Conservation (phyloP, 2,888 invertebrate genomes). For the Agrilus biguttatus region DNA sequence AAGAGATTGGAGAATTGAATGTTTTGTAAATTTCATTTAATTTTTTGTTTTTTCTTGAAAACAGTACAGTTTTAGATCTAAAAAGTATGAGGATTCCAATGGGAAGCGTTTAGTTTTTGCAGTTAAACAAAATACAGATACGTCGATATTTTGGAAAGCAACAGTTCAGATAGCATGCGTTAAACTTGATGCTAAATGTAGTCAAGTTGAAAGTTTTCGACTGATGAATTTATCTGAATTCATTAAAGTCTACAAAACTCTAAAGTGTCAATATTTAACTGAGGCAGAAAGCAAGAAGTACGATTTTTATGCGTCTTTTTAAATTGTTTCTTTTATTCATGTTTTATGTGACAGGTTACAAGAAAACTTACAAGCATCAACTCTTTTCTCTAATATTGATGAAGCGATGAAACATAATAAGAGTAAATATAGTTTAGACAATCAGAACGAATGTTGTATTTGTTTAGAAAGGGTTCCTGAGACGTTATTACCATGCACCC, state of each 20-base stretch:
- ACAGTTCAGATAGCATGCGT: conserved; percentile 50
- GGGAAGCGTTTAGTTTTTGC: conserved; percentile 51
- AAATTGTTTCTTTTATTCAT: conserved; percentile 1
- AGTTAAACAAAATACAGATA: conserved; percentile 48
- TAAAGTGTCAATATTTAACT: conserved; percentile 33
- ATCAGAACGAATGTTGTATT: conserved; percentile 48
- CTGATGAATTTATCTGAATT: conserved; percentile 49
- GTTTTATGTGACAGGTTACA: conserved; percentile 3
- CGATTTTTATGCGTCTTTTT: conserved; percentile 1
- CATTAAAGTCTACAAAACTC: conserved; percentile 42
- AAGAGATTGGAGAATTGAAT: conserved; percentile 44
- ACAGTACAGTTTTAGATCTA: conserved; percentile 31
- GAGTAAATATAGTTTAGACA: conserved; percentile 12
- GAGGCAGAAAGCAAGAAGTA: conserved; percentile 23
- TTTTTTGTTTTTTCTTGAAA: conserved; percentile 8
- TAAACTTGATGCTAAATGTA: conserved; percentile 37
- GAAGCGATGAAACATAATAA: conserved; percentile 5
- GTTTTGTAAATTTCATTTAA: conserved; percentile 36
- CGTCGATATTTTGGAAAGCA: conserved; percentile 52
- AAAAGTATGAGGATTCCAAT: conserved; percentile 41
- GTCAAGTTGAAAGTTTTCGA: conserved; percentile 41
- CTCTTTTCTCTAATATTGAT: conserved; percentile 27
- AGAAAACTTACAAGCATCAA: conserved; percentile 22
- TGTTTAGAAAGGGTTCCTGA: conserved; percentile 57
- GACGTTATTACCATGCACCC: conserved; percentile 52